These are phyloP conservation scores for Diphyllodes magnificus DNA, from an alignment of 2,113 vertebrate species.

Conservation along the genomic window DNA sequence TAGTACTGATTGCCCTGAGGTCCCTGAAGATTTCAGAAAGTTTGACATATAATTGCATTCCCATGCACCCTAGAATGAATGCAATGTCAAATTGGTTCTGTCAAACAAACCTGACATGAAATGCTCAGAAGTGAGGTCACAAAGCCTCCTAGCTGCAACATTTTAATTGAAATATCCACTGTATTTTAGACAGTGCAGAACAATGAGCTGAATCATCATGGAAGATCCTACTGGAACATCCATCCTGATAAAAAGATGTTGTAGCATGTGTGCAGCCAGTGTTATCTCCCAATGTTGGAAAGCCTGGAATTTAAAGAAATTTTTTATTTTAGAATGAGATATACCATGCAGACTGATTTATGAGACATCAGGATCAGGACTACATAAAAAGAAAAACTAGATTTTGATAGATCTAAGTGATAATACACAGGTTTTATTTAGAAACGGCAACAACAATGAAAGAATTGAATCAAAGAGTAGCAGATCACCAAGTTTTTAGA, in stretches of 20 bases:
- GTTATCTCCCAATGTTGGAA: not conserved
- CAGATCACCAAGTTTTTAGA: not conserved
- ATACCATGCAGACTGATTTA: not conserved
- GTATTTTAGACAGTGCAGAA: not conserved
- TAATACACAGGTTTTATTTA: not conserved
- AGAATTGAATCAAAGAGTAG: not conserved
- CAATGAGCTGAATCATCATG: not conserved
- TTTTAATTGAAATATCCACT: not conserved
- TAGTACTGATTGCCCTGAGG: not conserved
- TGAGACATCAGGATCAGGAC: not conserved
- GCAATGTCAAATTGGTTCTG: not conserved
- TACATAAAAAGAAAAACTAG: not conserved
- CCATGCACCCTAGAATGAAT: not conserved
- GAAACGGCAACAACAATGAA: not conserved
- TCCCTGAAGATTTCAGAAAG: slow-evolving; percentile 35
- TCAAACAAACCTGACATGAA: not conserved
- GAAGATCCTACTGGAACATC: not conserved
- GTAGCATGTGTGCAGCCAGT: not conserved
- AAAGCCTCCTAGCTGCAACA: not conserved
- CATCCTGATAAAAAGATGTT: not conserved
- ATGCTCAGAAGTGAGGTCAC: not conserved
- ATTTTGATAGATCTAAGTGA: not conserved
- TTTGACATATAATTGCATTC: slow-evolving; percentile 48
- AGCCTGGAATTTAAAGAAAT: not conserved
- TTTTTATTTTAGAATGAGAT: not conserved